Percentiles rank a stretch among this genome's conserved stretches.
Conservation (phyloP, 2,113 vertebrate species). For the Nycticebus coucang region DNA sequence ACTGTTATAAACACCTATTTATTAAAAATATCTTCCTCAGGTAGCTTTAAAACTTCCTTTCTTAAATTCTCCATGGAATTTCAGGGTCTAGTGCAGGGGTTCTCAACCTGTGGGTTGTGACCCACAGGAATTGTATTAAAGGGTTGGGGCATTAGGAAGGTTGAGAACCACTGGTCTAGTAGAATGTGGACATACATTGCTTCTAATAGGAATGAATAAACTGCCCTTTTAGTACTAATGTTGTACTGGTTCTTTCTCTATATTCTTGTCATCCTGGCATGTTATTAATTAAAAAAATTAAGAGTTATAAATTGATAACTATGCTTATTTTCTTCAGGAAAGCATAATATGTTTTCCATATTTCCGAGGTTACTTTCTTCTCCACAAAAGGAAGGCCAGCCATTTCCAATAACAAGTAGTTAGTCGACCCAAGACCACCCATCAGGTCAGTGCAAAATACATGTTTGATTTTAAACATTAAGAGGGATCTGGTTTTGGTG, state of each 20-base stretch:
- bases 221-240: fast-evolving
- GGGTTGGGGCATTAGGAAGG: too few relatives aligned
- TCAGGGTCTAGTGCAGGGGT: too few relatives aligned
- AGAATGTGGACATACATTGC: neutral
- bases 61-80: neutral
- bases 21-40: neutral
- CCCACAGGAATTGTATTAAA: too few relatives aligned
- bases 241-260: neutral
- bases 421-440: neutral
- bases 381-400: neutral
- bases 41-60: neutral
- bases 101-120: too few relatives aligned
- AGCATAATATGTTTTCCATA: neutral
- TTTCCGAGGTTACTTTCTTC: neutral
- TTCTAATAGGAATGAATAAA: neutral
- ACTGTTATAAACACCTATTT: neutral
- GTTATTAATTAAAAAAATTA: neutral
- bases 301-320: neutral
- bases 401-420: neutral
- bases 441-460: neutral
- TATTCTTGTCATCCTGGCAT: neutral
- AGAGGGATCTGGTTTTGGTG: neutral
- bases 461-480: conserved; percentile 17
- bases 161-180: too few relatives aligned
- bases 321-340: neutral